Evolutionary conservation across 2,797 vertebrate species (phyloP).

Genomic region (Gallirallus australis): DNA sequence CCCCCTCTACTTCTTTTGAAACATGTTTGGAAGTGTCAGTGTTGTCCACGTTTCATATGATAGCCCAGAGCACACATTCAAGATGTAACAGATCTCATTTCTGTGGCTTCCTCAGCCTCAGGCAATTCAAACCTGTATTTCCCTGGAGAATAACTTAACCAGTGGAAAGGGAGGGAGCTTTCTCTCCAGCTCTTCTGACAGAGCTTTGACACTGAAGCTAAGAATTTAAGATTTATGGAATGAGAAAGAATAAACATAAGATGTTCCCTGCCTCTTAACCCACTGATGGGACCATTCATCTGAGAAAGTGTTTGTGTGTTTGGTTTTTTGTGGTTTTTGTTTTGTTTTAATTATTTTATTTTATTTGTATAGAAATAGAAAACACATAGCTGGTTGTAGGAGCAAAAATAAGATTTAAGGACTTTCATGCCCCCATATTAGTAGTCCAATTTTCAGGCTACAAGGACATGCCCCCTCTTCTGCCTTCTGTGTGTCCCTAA

Average conservation of each 20-base stretch:
- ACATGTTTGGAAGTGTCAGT: background rate
- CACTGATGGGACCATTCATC: background rate
- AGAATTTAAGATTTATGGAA: background rate
- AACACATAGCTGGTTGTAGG: background rate
- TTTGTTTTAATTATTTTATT: background rate
- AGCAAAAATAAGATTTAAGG: background rate
- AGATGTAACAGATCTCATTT: slow-evolving; percentile 28
- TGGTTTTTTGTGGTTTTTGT: background rate
- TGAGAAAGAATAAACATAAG: background rate
- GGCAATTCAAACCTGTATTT: slow-evolving; percentile 27
- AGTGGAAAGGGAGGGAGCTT: background rate
- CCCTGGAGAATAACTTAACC: background rate
- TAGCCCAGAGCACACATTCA: slow-evolving; percentile 8
- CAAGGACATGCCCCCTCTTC: background rate
- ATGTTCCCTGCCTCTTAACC: background rate
- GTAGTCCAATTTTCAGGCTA: background rate
- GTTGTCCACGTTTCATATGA: slow-evolving; percentile 33
- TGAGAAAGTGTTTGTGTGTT: background rate
- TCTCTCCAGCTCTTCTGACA: background rate
- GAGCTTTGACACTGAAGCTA: background rate
- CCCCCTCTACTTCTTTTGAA: background rate
- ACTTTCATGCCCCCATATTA: background rate
- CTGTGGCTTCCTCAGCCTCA: slow-evolving; percentile 28
- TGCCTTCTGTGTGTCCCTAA: background rate
- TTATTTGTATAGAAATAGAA: background rate